phyloP scores from a whole-genome alignment of 2,113 vertebrate species.

The Tricholaema leucomelas region DNA sequence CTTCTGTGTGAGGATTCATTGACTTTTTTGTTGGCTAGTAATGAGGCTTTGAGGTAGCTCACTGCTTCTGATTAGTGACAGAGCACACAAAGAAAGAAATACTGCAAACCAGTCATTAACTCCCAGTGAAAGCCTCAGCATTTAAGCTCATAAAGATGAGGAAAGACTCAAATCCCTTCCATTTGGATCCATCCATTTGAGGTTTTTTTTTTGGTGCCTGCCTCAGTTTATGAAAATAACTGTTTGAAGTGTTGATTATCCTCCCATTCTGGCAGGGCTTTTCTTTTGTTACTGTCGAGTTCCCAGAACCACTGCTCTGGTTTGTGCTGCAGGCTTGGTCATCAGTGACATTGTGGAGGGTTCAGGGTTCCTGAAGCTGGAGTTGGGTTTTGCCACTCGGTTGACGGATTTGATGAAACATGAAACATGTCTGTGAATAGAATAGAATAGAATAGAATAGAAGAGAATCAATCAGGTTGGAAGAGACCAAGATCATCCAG shows the following conservation, averaged over 20 bases:
- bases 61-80: constrained; percentile 63
- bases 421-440: neutral
- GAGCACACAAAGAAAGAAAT: neutral
- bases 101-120: constrained; percentile 49
- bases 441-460: too few relatives aligned
- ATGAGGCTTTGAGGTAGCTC: constrained; percentile 65
- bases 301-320: rapidly evolving
- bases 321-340: rapidly evolving
- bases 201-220: neutral
- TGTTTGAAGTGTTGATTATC: neutral
- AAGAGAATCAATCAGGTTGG: too few relatives aligned
- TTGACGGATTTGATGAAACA: rapidly evolving
- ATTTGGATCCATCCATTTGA: neutral
- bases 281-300: too few relatives aligned
- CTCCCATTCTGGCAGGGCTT: neutral
- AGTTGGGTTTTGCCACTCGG: neutral
- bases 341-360: rapidly evolving
- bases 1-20: constrained; percentile 60
- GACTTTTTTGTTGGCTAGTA: constrained; percentile 64
- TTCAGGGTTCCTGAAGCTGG: neutral
- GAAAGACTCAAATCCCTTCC: constrained; percentile 19
- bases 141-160: constrained; percentile 44
- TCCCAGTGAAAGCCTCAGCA: constrained; percentile 35
- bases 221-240: neutral
- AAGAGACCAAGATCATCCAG: too few relatives aligned